Evolutionary conservation across 2,113 vertebrate species (phyloP).

Genomic region (Eulacestoma nigropectus): DNA sequence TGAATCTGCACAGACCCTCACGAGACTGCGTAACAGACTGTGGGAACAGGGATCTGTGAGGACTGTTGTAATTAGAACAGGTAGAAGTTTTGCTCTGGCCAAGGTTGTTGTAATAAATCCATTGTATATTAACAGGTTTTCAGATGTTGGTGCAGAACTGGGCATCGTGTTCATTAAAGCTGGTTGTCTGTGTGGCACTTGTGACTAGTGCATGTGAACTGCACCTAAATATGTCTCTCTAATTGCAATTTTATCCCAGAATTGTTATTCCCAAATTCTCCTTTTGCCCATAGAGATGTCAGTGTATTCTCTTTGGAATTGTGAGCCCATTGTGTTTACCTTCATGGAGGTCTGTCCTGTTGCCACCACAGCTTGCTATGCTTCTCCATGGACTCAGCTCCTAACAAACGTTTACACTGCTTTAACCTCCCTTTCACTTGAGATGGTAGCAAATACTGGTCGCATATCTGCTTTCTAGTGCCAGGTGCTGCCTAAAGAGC

Average conservation of each 20-base stretch:
- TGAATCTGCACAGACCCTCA: background rate
- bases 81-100: background rate
- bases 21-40: fast-evolving
- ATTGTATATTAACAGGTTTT: background rate
- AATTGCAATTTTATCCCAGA: background rate
- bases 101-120: background rate
- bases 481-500: background rate
- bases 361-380: background rate
- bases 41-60: background rate
- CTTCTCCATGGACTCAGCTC: background rate
- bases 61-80: background rate
- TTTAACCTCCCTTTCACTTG: background rate
- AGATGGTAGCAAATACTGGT: background rate
- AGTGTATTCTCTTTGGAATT: background rate
- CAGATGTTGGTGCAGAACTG: background rate
- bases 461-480: background rate
- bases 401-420: background rate
- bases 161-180: background rate
- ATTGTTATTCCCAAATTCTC: background rate
- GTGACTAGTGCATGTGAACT: background rate
- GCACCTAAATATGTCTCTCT: background rate
- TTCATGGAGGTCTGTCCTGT: background rate
- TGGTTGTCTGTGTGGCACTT: background rate
- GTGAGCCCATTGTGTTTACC: background rate
- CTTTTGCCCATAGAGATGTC: background rate